Base-by-base conservation (phyloP, 2,113 vertebrate genomes). In the Talpa occidentalis region DNA sequence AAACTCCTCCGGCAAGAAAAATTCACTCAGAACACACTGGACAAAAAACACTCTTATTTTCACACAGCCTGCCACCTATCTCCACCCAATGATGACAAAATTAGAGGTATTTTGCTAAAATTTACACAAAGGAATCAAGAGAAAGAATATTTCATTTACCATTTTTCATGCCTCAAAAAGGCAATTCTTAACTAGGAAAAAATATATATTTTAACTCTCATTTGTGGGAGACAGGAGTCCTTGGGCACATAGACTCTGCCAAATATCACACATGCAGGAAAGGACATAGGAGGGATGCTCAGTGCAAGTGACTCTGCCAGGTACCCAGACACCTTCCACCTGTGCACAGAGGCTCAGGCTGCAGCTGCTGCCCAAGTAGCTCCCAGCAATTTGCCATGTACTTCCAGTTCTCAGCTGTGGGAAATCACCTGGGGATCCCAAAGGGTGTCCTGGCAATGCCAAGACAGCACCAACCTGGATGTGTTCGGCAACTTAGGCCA, bases 131-230 rank as follows among this genome's bases (percentile, higher is more conserved):
- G 11, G 91, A 84, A 64, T 89, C 35, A 66, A 91, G 79, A 82
- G 12, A 84, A 66, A 85, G 32, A 28, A 40, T 22, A 90, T 62
- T 84, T 85, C 64, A n/a, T 35, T 79, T 88, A 40, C 40, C 16
- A 56, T 35, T 80, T 74, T 88, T 76, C 73, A 54, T 40, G 32
- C 62, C 73, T 60, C 6, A 24, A 47, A 62, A 88, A 26, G 44
- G 59, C 84, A 94, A 59, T 62, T 90, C 84, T 82, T 90, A 94
- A 84, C 56, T 78, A 85, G 44, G 22, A 73, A 88, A 67, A 77
- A 72, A 89, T 87, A 67, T 91, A 74, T 60, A 84, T 60, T 95
- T 93, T 93, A 92, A 93, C 62, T 80, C 67, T 82, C 22, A 14
- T 47, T 59, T 0, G 1, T 54, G 77, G 30, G 40, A 95, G 67